These are phyloP conservation scores for Drosophila sordidapex DNA, from an alignment of 2,888 invertebrate genomes.

Conservation along the genomic window DNA sequence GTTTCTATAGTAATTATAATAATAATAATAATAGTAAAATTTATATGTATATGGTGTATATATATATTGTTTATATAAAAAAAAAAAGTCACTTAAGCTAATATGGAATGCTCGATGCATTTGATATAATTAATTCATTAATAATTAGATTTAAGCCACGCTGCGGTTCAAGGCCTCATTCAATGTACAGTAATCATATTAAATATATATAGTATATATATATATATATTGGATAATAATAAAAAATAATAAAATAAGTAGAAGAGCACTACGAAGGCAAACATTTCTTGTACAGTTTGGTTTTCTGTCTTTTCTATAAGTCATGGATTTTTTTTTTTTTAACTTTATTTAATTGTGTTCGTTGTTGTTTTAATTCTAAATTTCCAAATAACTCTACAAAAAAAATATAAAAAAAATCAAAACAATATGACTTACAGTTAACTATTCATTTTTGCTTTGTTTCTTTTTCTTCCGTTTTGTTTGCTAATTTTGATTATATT, in stretches of 20 bases:
- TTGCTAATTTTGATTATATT: conserved; percentile 57
- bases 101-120: conserved; percentile 49
- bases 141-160: conserved; percentile 80
- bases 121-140: conserved; percentile 28
- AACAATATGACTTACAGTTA: neutral
- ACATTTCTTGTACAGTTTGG: conserved; percentile 37
- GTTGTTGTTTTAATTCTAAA: conserved; percentile 27
- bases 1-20: conserved; percentile 30
- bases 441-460: conserved; percentile 8
- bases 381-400: conserved; percentile 18
- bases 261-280: conserved; percentile 60
- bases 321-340: conserved; percentile 34
- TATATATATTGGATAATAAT: conserved; percentile 9
- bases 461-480: conserved; percentile 6
- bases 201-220: conserved; percentile 11
- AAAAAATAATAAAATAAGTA: conserved; percentile 5
- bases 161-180: conserved; percentile 83
- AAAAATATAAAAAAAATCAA: conserved; percentile 17
- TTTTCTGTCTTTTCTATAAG: conserved; percentile 26
- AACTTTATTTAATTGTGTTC: conserved; percentile 24
- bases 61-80: conserved; percentile 22
- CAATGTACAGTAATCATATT: conserved; percentile 67
- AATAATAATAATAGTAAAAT: conserved; percentile 12
- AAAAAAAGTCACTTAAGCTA: conserved; percentile 46
- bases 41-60: conserved; percentile 23